Evolutionary conservation across 2,888 invertebrate genomes (phyloP).

Genomic region (Mystacides longicornis): DNA sequence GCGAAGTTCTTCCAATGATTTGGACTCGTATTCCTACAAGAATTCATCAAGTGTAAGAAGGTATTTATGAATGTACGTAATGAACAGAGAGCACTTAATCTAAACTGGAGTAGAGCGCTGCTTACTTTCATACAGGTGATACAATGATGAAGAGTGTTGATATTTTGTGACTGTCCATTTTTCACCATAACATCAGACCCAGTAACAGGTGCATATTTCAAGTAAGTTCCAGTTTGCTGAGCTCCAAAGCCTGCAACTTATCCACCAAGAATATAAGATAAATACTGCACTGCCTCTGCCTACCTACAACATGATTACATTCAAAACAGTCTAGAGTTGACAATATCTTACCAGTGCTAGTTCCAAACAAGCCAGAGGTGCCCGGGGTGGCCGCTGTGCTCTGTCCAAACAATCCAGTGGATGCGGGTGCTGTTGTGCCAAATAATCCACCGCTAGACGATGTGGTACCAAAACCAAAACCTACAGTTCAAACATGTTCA

Average conservation of each 20-base stretch:
- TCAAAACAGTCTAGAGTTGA: not conserved
- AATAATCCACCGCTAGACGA: constrained; percentile 37
- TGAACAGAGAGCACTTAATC: too few species aligned
- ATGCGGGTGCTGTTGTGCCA: constrained; percentile 36
- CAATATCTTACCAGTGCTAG: constrained; percentile 34
- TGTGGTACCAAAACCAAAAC: constrained; percentile 52
- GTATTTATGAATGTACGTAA: too few species aligned
- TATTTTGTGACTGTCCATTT: constrained; percentile 73
- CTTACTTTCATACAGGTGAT: constrained; percentile 91
- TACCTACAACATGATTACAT: not conserved
- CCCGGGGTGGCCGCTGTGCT: constrained; percentile 40
- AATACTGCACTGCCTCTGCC: not conserved
- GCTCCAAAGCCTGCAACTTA: constrained; percentile 35
- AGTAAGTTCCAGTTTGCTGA: constrained; percentile 59
- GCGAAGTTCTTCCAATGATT: constrained; percentile 90
- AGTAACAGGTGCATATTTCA: constrained; percentile 80
- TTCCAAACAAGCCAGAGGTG: constrained; percentile 44
- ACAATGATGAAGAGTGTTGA: constrained; percentile 91
- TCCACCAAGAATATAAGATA: not conserved
- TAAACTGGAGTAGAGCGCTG: not conserved
- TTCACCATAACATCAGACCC: constrained; percentile 91
- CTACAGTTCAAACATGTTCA: too few species aligned
- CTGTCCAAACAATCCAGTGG: constrained; percentile 58
- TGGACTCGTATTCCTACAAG: constrained; percentile 76
- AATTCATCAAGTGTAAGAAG: not conserved